Evolutionary conservation across 2,888 invertebrate species (phyloP).

Genomic region (Papilio demoleus): DNA sequence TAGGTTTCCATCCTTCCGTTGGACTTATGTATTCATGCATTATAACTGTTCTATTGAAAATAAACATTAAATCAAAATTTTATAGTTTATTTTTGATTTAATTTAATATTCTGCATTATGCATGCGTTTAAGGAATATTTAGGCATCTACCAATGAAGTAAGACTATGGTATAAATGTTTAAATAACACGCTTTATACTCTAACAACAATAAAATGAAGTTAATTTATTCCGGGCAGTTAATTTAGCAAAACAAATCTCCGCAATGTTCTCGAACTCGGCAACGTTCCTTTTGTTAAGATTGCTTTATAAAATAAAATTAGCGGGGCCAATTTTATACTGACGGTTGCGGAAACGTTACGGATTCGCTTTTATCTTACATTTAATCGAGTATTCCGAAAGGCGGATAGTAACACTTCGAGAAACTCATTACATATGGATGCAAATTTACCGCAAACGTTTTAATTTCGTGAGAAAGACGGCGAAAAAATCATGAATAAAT

Average conservation of each 20-base stretch:
- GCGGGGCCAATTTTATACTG: conserved; percentile 20
- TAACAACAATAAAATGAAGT: conserved; percentile 19
- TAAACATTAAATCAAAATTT: not conserved
- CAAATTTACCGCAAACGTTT: conserved; percentile 35
- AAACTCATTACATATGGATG: conserved; percentile 31
- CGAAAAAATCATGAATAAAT: conserved; percentile 22
- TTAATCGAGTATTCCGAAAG: conserved; percentile 27
- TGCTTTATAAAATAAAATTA: conserved; percentile 36
- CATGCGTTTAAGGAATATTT: too few relatives aligned
- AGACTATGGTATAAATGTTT: too few relatives aligned
- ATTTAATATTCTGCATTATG: too few relatives aligned
- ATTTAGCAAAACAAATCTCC: conserved; percentile 27
- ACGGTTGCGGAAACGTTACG: conserved; percentile 21
- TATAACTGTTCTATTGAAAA: not conserved
- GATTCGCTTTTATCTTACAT: conserved; percentile 30
- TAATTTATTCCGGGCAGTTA: conserved; percentile 24
- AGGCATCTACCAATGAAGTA: too few relatives aligned
- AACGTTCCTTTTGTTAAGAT: conserved; percentile 31
- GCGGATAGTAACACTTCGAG: conserved; percentile 6
- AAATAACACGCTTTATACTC: not conserved
- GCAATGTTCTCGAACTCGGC: conserved; percentile 19
- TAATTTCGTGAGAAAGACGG: conserved; percentile 33
- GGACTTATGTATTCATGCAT: conserved; percentile 6
- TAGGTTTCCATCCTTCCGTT: conserved; percentile 37
- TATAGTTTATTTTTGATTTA: too few relatives aligned